Conservation (phyloP, 1,140 invertebrate species). For the Acromyrmex charruanus region DNA sequence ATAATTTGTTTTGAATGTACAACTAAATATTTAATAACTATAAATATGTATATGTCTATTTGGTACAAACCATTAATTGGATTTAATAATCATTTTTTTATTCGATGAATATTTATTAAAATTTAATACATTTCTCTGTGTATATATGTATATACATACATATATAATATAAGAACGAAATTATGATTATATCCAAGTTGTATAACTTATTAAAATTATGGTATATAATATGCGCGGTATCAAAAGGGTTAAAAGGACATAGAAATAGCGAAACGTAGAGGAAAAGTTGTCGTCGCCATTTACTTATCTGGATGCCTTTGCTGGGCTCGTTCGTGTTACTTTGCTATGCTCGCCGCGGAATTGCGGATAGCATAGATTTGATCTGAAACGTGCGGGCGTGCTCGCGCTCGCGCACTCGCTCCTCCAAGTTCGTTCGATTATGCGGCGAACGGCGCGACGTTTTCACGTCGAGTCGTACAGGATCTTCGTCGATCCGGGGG, state of each 20-base stretch:
- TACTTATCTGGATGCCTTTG: slow-evolving; percentile 12
- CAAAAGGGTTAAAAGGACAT: background rate
- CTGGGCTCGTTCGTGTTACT: slow-evolving; percentile 12
- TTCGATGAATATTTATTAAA: no score
- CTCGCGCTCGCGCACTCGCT: slow-evolving; percentile 21
- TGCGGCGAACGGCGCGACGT: slow-evolving; percentile 77
- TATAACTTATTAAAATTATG: background rate
- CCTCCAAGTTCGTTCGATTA: slow-evolving; percentile 41
- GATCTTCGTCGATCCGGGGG: slow-evolving; percentile 72
- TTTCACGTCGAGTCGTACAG: slow-evolving; percentile 83
- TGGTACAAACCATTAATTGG: no score
- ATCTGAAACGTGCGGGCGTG: slow-evolving; percentile 35
- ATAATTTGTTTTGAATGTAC: no score
- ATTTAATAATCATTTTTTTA: no score
- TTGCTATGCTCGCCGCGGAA: slow-evolving; percentile 15
- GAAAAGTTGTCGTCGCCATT: slow-evolving; percentile 22
- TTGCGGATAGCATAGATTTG: slow-evolving; percentile 46
- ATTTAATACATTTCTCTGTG: no score
- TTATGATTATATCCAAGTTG: background rate
- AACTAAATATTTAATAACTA: no score
- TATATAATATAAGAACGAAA: no score
- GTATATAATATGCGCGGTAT: background rate
- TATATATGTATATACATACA: no score
- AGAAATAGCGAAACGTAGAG: background rate
- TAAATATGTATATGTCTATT: no score